phyloP scores from a whole-genome alignment of 2,888 invertebrate genomes.

The Lasioglossum malachurum region DNA sequence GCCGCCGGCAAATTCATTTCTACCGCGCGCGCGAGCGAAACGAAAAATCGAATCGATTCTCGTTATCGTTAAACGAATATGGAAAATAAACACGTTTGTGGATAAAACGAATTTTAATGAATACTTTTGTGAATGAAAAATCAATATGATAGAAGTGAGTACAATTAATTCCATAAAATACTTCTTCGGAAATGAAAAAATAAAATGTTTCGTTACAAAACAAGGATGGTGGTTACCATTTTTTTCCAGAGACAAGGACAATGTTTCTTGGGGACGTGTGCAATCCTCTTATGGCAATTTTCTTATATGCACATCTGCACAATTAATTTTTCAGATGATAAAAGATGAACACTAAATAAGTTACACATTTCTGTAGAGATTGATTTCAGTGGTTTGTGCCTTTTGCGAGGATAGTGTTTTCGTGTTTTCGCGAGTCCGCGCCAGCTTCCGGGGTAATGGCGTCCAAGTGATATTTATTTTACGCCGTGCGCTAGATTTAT shows the following conservation, averaged over 20 bases:
- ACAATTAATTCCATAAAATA: no score
- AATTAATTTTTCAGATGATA: background rate
- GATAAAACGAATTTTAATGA: no score
- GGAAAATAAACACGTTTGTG: no score
- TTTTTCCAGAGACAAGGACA: no score
- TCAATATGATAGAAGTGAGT: no score
- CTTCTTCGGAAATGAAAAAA: no score
- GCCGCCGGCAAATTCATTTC: background rate
- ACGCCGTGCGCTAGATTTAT: slow-evolving; percentile 3
- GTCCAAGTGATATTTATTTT: slow-evolving; percentile 26
- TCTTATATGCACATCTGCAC: no score
- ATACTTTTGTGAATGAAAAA: no score
- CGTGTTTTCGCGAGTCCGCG: background rate
- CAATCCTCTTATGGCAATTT: no score
- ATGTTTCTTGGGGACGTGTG: no score
- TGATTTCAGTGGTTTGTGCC: background rate
- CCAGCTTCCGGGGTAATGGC: slow-evolving; percentile 12
- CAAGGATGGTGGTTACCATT: no score
- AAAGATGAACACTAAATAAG: background rate
- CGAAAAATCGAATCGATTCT: background rate
- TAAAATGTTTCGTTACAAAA: no score
- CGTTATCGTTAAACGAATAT: background rate
- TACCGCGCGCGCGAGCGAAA: background rate
- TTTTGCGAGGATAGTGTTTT: background rate
- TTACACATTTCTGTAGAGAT: background rate